Base-by-base conservation (phyloP, 2,888 invertebrate species). In the Heliconius erato region DNA sequence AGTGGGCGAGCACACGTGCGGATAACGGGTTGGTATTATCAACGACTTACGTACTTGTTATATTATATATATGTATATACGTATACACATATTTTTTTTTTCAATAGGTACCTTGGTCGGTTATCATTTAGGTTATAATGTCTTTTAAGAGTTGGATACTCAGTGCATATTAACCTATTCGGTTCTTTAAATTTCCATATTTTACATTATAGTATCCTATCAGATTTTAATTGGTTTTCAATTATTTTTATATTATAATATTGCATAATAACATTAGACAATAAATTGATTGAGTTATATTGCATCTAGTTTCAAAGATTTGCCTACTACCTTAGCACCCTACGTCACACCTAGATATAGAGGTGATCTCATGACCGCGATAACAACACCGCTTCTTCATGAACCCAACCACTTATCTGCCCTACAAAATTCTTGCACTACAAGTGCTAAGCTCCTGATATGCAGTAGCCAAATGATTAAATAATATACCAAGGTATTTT, bases 261-360 rank as follows among this genome's bases (percentile, higher is more conserved):
- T 63, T 63, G n/a, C 11, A 23, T 67, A 23, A 26, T 68, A 49
- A 9, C 16, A 81, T 81, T 77, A 74, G 40, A 81, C 79, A 80
- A 79, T 72, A 78, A 74, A 59, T 80, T 80, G 79, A 82, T 83
- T 84, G 79, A 78, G 81, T 82, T 74, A 68, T 74, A 84, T 79
- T 83, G 83, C 65, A 80, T 79, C 79, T 78, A 69, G 68, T 65
- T 65, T 82, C 44, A 76, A 79, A 82, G 81, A 83, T 85, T 84
- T 85, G 86, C 86, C 86, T 88, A 87, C 86, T 88, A 87, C 86
- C 83, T 84, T 84, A 84, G 83, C 32, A 79, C 80, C 54, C 59
- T 71, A 94, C 95, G 94, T 95, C 94, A 95, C 91, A 89, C 91
- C 91, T 93, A 91, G 91, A 91, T 94, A 94, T 95, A 95, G 93